Base-by-base conservation (phyloP, 2,888 invertebrate species). In the Hirtodrosophila duncani region DNA sequence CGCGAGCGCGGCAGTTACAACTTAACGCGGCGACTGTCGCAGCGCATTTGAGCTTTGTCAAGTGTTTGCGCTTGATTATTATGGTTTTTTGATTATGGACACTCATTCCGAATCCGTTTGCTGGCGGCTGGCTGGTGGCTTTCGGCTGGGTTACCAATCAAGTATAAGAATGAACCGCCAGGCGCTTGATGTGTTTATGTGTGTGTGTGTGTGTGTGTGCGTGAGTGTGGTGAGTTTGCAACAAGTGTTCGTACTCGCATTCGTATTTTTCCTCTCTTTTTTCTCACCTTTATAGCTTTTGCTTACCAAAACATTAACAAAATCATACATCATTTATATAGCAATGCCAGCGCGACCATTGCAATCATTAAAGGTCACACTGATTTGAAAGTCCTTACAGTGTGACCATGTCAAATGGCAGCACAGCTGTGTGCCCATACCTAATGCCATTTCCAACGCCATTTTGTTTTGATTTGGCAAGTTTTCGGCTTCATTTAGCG, bases 181-280 rank as follows among this genome's bases (percentile, higher is more conserved):
- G 24, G 34, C 34, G 27, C 7, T 17, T 10, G 42, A 17, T 31
- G 24, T 18, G 27, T 8, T 10, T 38, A 6, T 37, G 56, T 42
- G 63, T 48, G 14, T 30, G 18, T 41, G 53, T 24, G 18, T 29
- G 37, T 16, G 36, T 49, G 46, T 8, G 38, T 29, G 57, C 39
- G 58, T 57, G 52, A 67, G 66, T 58, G 81, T 81, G 72, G 72
- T 72, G 81, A 68, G 74, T 80, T 72, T 61, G 34, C 69, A 78
- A 77, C 78, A 77, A 80, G 81, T 72, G 71, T 74, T 61, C 60
- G 55, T 45, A 43, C 44, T 27, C n/a, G 10, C 17, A 33, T 26
- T 9, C 38, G 48, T 51, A 48, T 55, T 60, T 56, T 34, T 58
- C 63, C 48, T 46, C 57, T 57, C 38, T 13, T 8, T 23, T 8